Conservation (phyloP, 1,140 invertebrate genomes). For the Drosophila sechellia region DNA sequence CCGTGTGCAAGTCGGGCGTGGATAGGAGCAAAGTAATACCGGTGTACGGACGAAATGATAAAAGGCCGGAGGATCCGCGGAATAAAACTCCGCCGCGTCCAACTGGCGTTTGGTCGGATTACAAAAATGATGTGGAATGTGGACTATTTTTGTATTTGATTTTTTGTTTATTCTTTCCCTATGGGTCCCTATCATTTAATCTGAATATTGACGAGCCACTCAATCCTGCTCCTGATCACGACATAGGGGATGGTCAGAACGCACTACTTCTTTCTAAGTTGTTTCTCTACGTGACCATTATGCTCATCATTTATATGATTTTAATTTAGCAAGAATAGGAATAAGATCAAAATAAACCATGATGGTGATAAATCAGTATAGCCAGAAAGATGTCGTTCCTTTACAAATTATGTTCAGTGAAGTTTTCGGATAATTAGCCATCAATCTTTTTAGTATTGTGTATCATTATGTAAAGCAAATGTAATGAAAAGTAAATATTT, state of each 20-base stretch:
- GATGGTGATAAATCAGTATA: background rate
- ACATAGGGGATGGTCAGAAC: background rate
- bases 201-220: background rate
- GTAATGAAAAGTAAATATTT: too few relatives aligned
- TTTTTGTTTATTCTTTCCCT: background rate
- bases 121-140: too few relatives aligned
- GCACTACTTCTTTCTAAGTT: background rate
- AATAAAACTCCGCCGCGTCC: background rate
- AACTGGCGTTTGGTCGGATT: too few relatives aligned
- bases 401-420: background rate
- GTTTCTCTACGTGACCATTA: background rate
- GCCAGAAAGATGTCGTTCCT: too few relatives aligned
- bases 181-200: background rate
- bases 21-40: background rate
- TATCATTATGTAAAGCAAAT: too few relatives aligned
- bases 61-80: background rate
- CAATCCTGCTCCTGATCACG: background rate
- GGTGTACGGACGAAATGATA: background rate
- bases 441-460: too few relatives aligned
- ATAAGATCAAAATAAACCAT: background rate
- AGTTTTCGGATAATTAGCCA: background rate
- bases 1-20: constrained; percentile 1
- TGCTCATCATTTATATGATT: background rate
- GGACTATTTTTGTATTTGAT: too few relatives aligned
- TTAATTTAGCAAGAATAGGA: background rate